Base-by-base conservation (phyloP, 2,888 invertebrate genomes). In the Ichneumon xanthorius region DNA sequence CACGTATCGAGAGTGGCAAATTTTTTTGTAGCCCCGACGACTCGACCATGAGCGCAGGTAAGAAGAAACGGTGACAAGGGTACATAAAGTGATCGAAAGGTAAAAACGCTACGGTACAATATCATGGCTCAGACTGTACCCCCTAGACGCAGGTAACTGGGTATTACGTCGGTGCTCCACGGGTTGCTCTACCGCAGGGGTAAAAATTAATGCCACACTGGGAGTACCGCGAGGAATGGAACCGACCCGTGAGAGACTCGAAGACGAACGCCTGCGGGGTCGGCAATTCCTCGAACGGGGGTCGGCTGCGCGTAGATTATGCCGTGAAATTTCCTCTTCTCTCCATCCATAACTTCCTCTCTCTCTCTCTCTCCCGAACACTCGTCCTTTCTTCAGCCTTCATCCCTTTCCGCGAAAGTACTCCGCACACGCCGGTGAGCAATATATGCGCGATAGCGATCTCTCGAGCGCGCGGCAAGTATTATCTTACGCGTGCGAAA, bases 121-220 rank as follows among this genome's bases (percentile, higher is more conserved):
- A 63, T 80, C 87, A 89, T 86, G 73, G 68, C 67, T 50, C 19
- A 14, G 87, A 81, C 88, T 90, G 90, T 90, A 90, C 88, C 76
- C 72, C 91, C 92, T 90, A 84, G 87, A 82, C 80, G 85, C 88
- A 91, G 90, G 92, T 92, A 91, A 88, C 88, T 90, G 63, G 86
- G 88, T 87, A 80, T 77, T 89, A 88, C 92, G 83, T 67, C 83
- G 82, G 71, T 76, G 92, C 79, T 73, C 75, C 72, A 71, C 82
- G 89, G 89, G 89, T 89, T 89, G 90, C 88, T 88, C 89, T 90
- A 86, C 79, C 86, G 82, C 87, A 89, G 92, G 91, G 87, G 90
- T 87, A 83, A 87, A 83, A 80, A 86, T 81, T 73, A 80, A 84
- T 75, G 80, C 80, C 61, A 82, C 70, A 82, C 75, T 33, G 65